Evolutionary conservation across 2,797 vertebrate genomes (phyloP).

Genomic region (Cirrhinus mrigala): DNA sequence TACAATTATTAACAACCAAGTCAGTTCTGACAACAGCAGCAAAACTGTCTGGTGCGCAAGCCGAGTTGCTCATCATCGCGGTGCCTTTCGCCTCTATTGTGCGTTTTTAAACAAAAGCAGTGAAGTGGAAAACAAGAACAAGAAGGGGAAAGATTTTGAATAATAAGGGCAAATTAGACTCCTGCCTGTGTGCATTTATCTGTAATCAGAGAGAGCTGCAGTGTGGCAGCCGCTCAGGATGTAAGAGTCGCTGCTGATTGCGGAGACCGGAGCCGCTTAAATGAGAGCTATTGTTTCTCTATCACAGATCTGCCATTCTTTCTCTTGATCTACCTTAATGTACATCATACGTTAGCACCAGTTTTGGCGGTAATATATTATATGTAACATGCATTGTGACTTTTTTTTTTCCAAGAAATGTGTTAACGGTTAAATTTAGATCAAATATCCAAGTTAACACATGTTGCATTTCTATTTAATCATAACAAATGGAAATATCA

Average conservation of each 20-base stretch:
- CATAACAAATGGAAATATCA: not conserved
- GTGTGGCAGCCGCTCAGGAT: constrained; percentile 31
- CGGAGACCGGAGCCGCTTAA: not conserved
- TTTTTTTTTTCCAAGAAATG: not conserved
- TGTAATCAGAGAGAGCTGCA: constrained; percentile 43
- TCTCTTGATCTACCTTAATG: constrained; percentile 4
- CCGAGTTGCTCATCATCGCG: not conserved
- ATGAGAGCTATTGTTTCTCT: constrained; percentile 39
- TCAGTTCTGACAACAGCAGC: constrained; percentile 21
- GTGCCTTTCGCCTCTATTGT: constrained; percentile 13
- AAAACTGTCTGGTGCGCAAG: not conserved
- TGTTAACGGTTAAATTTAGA: not conserved
- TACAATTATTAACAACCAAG: constrained; percentile 4
- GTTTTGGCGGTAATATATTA: not conserved
- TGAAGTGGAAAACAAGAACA: constrained; percentile 42
- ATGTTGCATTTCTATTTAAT: not conserved
- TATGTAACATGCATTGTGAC: not conserved
- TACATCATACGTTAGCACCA: not conserved
- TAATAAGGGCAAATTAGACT: constrained; percentile 49
- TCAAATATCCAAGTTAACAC: not conserved
- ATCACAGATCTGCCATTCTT: not conserved
- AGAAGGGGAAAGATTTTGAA: constrained; percentile 36
- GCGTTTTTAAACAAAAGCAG: constrained; percentile 42
- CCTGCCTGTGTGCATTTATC: constrained; percentile 47
- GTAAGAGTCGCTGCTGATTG: constrained; percentile 35